Conservation (phyloP, 2,797 vertebrate genomes). For the Aphelocoma californica region DNA sequence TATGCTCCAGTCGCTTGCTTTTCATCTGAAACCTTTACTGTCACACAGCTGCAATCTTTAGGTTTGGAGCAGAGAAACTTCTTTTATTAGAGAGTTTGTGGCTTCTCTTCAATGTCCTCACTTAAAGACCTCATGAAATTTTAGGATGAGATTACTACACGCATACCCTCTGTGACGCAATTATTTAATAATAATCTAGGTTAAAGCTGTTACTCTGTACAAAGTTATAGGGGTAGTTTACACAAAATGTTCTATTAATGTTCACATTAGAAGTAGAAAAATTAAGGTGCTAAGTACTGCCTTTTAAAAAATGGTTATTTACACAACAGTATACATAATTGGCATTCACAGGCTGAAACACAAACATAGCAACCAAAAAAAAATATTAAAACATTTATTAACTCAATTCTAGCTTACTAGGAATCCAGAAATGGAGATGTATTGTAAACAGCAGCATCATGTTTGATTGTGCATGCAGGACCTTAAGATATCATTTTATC, state of each 20-base stretch:
- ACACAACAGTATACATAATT: background rate
- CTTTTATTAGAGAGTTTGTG: background rate
- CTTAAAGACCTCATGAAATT: background rate
- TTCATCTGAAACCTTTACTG: background rate
- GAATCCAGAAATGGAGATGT: slow-evolving; percentile 78
- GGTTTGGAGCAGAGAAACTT: background rate
- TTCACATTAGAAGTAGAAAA: background rate
- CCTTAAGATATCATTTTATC: slow-evolving; percentile 86
- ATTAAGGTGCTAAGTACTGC: background rate
- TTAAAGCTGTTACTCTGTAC: background rate
- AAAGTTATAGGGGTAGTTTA: background rate
- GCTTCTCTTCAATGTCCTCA: background rate
- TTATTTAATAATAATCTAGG: background rate
- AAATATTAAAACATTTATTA: slow-evolving; percentile 12
- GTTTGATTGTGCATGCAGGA: slow-evolving; percentile 80
- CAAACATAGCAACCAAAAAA: slow-evolving; percentile 26
- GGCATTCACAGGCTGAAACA: background rate
- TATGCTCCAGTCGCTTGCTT: background rate
- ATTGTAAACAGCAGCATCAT: slow-evolving; percentile 88
- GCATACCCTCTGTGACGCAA: fast-evolving
- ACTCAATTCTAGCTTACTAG: slow-evolving; percentile 25
- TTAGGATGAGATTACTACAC: background rate
- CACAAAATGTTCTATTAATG: background rate
- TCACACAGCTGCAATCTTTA: background rate
- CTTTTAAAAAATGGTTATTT: background rate